Evolutionary conservation across 1,140 invertebrate genomes (phyloP).

Genomic region (Sycophila sp.): DNA sequence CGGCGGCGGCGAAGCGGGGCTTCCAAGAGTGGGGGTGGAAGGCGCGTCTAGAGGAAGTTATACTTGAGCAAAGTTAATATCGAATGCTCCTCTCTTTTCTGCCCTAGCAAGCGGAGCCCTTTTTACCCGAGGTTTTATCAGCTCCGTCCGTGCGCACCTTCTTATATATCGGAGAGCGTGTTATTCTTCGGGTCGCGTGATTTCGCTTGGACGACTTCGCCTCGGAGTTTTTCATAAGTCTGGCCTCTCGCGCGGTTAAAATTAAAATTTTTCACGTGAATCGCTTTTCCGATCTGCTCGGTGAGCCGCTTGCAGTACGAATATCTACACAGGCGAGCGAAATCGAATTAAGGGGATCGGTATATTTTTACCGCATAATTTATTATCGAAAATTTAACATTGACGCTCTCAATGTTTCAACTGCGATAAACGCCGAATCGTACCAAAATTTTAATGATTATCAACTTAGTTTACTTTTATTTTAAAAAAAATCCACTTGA

Average conservation of each 20-base stretch:
- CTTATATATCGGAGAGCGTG: background rate
- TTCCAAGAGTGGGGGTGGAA: no score
- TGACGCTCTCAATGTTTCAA: no score
- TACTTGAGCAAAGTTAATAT: slow-evolving; percentile 28
- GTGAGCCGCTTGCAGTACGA: no score
- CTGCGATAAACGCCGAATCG: no score
- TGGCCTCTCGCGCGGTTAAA: background rate
- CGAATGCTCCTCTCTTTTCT: slow-evolving; percentile 10
- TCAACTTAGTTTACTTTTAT: no score
- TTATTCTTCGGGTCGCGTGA: background rate
- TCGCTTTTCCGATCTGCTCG: no score
- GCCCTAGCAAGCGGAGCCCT: background rate
- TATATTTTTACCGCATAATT: no score
- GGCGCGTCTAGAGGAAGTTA: background rate
- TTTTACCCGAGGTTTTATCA: slow-evolving; percentile 23
- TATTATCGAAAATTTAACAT: no score
- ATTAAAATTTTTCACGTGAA: background rate
- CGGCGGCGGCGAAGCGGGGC: background rate
- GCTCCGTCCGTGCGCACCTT: background rate
- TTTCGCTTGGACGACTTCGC: background rate
- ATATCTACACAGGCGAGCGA: no score
- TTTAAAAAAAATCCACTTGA: no score
- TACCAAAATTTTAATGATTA: no score
- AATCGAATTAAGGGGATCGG: no score
- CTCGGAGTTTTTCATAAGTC: background rate